Conservation (phyloP, 2,888 invertebrate genomes). For the Idaea straminata region DNA sequence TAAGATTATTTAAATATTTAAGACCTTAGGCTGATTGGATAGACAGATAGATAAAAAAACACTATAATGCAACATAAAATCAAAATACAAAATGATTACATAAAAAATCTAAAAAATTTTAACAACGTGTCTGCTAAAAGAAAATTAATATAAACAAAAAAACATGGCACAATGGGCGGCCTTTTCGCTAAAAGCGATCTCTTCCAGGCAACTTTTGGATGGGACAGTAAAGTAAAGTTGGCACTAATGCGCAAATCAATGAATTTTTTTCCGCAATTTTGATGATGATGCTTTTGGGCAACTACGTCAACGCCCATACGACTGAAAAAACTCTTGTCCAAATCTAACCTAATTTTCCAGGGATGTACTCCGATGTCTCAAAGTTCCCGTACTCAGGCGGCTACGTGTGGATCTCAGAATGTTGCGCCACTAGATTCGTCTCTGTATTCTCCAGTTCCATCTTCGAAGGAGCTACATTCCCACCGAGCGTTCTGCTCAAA, state of each 20-base stretch:
- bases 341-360: slow-evolving; percentile 45
- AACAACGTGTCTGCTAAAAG: too few relatives aligned
- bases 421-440: slow-evolving; percentile 91
- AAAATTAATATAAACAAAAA: too few relatives aligned
- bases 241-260: neutral
- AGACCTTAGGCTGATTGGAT: too few relatives aligned
- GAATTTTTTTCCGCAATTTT: neutral
- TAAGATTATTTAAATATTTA: slow-evolving; percentile 33
- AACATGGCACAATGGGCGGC: too few relatives aligned
- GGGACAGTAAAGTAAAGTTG: neutral
- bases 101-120: too few relatives aligned
- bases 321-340: neutral
- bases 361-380: slow-evolving; percentile 91
- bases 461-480: slow-evolving; percentile 92
- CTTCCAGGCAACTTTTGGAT: too few relatives aligned
- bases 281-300: too few relatives aligned
- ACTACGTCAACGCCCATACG: too few relatives aligned
- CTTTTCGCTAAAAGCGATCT: too few relatives aligned
- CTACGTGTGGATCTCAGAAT: slow-evolving; percentile 94
- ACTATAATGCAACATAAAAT: too few relatives aligned
- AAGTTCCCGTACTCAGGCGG: slow-evolving; percentile 94
- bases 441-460: slow-evolving; percentile 93
- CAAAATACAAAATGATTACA: too few relatives aligned
- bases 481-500: slow-evolving; percentile 90
- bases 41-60: too few relatives aligned